These are phyloP conservation scores for Brachionus sp. DNA, from an alignment of 1,140 invertebrate species.

Conservation along the genomic window DNA sequence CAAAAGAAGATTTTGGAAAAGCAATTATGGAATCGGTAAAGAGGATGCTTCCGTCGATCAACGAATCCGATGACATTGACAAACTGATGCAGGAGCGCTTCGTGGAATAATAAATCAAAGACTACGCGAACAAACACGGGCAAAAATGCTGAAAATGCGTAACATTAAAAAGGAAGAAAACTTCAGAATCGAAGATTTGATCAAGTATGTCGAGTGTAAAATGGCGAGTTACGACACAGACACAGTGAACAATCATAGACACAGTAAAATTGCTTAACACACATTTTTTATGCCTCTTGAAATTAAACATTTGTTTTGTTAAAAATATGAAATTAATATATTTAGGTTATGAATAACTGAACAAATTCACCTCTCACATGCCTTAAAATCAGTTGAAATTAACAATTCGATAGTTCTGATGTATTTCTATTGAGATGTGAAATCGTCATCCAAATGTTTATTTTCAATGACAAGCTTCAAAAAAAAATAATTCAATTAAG, in stretches of 20 bases:
- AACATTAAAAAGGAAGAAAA: neutral
- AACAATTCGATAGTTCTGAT: no score
- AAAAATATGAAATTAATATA: no score
- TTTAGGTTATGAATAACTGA: no score
- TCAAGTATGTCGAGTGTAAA: neutral
- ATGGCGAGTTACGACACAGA: neutral
- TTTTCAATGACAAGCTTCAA: no score
- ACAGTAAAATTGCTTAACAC: no score
- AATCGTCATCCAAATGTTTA: no score
- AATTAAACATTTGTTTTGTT: no score
- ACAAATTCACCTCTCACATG: no score
- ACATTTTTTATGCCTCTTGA: no score
- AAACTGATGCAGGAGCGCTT: neutral
- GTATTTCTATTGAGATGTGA: no score
- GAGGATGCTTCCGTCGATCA: neutral
- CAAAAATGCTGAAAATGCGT: neutral
- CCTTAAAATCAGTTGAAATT: no score
- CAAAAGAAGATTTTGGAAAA: neutral
- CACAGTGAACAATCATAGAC: neutral
- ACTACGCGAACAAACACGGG: neutral
- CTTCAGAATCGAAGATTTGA: neutral
- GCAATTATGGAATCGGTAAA: neutral
- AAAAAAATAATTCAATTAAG: no score
- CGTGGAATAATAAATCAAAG: neutral
- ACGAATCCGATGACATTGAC: neutral